phyloP scores from a whole-genome alignment of 2,888 invertebrate species.

The Atethmia centrago region DNA sequence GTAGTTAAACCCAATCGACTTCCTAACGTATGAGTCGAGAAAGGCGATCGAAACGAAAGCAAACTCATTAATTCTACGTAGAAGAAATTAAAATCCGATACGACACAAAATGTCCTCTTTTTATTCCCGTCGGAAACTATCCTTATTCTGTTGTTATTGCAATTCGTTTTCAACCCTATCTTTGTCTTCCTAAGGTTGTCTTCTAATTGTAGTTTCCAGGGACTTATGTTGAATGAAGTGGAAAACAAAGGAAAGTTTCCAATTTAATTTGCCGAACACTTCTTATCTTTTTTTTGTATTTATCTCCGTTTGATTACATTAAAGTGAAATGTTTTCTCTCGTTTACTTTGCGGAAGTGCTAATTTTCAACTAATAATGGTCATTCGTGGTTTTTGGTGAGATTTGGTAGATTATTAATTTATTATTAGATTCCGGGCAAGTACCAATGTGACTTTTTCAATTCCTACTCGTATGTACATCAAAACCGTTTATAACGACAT shows the following conservation, averaged over 20 bases:
- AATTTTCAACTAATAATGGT: conserved; percentile 54
- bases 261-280: conserved; percentile 89
- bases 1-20: conserved; percentile 75
- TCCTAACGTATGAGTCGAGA: conserved; percentile 81
- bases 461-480: too few species aligned
- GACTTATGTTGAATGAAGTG: conserved; percentile 63
- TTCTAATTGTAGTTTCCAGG: conserved; percentile 37
- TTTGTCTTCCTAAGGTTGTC: background rate
- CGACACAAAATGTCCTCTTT: conserved; percentile 87
- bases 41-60: conserved; percentile 78
- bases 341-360: conserved; percentile 65
- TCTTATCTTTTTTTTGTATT: conserved; percentile 85
- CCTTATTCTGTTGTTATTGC: conserved; percentile 51
- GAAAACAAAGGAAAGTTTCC: conserved; percentile 79
- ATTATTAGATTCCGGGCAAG: background rate
- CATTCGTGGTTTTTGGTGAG: conserved; percentile 24
- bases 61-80: conserved; percentile 87
- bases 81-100: conserved; percentile 90
- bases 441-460: too few species aligned
- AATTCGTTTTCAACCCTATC: conserved; percentile 62
- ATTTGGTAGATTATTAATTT: conserved; percentile 5
- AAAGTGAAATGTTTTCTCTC: conserved; percentile 78
- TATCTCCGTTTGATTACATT: conserved; percentile 88
- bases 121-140: conserved; percentile 69
- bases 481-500: too few species aligned